Evolutionary conservation across 2,113 vertebrate genomes (phyloP), one percentile per base, ranked within the genome.

Genomic region (Istiophorus platypterus): DNA sequence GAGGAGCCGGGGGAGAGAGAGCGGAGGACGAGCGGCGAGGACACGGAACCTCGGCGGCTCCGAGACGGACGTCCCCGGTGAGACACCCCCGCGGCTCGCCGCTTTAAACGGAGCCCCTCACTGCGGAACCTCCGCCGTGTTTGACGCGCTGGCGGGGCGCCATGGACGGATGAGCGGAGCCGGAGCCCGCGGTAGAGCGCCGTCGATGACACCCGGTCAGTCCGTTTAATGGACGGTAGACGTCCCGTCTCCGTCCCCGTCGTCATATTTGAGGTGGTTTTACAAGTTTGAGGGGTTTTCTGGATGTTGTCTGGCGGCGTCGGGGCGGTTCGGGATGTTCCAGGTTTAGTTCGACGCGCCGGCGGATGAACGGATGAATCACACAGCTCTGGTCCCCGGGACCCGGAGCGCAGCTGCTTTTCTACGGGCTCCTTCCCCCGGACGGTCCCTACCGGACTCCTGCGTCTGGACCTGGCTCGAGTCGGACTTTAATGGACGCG

Each of bases 91-190:
- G 31, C 6, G 31, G 31, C 31, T 34, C 1, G 1, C 34, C 2
- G 0, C 1, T 29, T 76, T 6, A 1, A 56, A 8, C 45, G 7
- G 37, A 15, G 12, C 0, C 1, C 27, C 10, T 41, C 1, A 0
- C 8, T 3, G 10, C 31, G 68, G 51, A 1, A 18, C 22, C 12
- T 37, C 13, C 4, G 18, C 70, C 17, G 72, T 31, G 14, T 41
- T 26, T 58, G 22, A 52, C 22, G 15, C 8, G 20, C 67, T 14
- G 69, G 57, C 29, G 65, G 37, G 10, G 67, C 65, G 41, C 58
- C 61, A 57, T 63, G 81, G 69, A 62, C 72, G 49, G 49, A 45
- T 4, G 29, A 73, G 51, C 37, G 54, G n/a, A n/a, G n/a, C n/a
- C n/a, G n/a, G n/a, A n/a, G n/a, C n/a, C n/a, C n/a, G n/a, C n/a